These are phyloP conservation scores for Nothobranchius furzeri DNA, from an alignment of 2,113 vertebrate genomes.

Conservation along the genomic window DNA sequence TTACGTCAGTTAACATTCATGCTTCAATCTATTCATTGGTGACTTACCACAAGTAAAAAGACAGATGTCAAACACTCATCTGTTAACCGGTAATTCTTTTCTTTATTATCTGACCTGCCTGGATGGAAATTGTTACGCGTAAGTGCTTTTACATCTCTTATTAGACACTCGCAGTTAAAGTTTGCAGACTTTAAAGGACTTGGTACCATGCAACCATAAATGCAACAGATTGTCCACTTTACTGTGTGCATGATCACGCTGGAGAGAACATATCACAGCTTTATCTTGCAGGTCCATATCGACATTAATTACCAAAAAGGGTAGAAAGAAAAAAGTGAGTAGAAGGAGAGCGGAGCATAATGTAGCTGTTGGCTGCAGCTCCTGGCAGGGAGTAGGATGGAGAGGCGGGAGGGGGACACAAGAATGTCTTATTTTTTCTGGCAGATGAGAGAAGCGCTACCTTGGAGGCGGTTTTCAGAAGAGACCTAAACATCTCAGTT, in stretches of 20 bases:
- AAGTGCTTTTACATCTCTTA: slow-evolving; percentile 45
- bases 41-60: slow-evolving; percentile 48
- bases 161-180: slow-evolving; percentile 38
- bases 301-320: slow-evolving; percentile 28
- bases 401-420: slow-evolving; percentile 42
- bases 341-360: slow-evolving; percentile 22
- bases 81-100: slow-evolving; percentile 1
- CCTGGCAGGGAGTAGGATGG: slow-evolving; percentile 56
- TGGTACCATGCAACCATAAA: slow-evolving; percentile 44
- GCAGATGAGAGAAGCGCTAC: slow-evolving; percentile 70
- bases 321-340: neutral
- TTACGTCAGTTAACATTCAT: slow-evolving; percentile 47
- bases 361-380: slow-evolving; percentile 76
- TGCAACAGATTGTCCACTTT: slow-evolving; percentile 38
- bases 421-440: slow-evolving; percentile 81
- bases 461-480: slow-evolving; percentile 75
- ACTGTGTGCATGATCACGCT: slow-evolving; percentile 40
- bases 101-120: slow-evolving; percentile 21
- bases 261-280: slow-evolving; percentile 25
- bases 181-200: slow-evolving; percentile 45
- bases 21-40: slow-evolving; percentile 24
- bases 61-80: slow-evolving; percentile 47
- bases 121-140: slow-evolving; percentile 17
- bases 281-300: slow-evolving; percentile 24
- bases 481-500: slow-evolving; percentile 77